Evolutionary conservation across 2,797 vertebrate species (phyloP), one percentile per base, ranked within the genome.

Genomic region (Hypotaenidia okinawae): DNA sequence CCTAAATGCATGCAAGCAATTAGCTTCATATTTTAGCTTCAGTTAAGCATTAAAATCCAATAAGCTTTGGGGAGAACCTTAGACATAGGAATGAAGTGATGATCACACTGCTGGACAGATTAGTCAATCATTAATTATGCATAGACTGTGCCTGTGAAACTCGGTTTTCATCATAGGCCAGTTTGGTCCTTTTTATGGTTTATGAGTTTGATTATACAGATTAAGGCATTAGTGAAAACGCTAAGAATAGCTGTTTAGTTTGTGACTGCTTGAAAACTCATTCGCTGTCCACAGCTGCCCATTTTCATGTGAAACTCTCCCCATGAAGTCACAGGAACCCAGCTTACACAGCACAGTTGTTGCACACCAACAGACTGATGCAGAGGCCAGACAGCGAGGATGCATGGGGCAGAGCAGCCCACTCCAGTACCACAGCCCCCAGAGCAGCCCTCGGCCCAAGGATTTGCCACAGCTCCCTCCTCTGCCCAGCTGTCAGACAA

Each of bases 331-430:
- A 10, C 16, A 39, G 39, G 25, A 16, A 19, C 1, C 13, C 28
- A 16, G 32, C 33, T 1, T 2, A 27, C 0, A 15, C 58, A 59
- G 45, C 33, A 39, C 0, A 0, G 1, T 1, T 37, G 55, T 9
- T 32, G 30, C 68, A 13, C n/a, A 12, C 21, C 7, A n/a, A 35
- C 66, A 30, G 49, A 10, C 8, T 16, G 5, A 1, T 0, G 0
- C 4, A 5, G 33, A 18, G 51, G 24, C 1, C 1, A 24, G 5
- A 25, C 0, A 0, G 13, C 0, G 0, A 41, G 22, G 13, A 45
- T 17, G 43, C 3, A 0, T 1, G 4, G 23, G 12, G 25, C 0
- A 0, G 35, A 67, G 13, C 16, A 19, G 23, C 30, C 18, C 18
- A 23, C 49, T 52, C 33, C 27, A 35, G 14, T 3, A 5, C 35